Conservation (phyloP, 1,140 invertebrate genomes). For the Mesaphorura yosii region DNA sequence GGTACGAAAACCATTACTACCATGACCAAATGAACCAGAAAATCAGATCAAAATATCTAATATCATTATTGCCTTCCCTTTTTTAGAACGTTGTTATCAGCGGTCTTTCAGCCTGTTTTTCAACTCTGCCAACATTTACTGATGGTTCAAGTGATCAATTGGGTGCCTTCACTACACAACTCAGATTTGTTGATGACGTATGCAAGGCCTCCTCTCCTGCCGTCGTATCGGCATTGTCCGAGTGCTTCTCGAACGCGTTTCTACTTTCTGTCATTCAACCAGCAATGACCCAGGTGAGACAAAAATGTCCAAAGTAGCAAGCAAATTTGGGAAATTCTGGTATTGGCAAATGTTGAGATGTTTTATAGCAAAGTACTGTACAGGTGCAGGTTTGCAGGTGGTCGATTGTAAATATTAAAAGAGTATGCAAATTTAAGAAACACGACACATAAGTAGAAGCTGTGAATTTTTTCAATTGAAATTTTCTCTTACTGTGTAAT, state of each 20-base stretch:
- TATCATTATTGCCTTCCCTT: background rate
- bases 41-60: background rate
- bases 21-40: background rate
- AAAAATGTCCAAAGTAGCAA: background rate
- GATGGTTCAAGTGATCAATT: constrained; percentile 18
- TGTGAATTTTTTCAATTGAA: background rate
- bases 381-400: too few species aligned
- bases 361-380: too few species aligned
- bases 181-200: constrained; percentile 27
- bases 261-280: constrained; percentile 23
- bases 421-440: background rate
- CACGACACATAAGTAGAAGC: background rate
- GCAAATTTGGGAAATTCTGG: too few species aligned
- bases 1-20: too few species aligned
- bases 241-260: constrained; percentile 27
- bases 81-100: constrained; percentile 27
- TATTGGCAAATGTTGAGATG: too few species aligned
- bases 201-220: constrained; percentile 14
- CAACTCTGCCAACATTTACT: constrained; percentile 27
- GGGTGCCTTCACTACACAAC: constrained; percentile 20
- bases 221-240: constrained; percentile 17
- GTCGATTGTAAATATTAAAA: background rate
- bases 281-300: constrained; percentile 28
- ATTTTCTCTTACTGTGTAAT: background rate
- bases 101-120: constrained; percentile 28